Evolutionary conservation across 2,888 invertebrate genomes (phyloP), one percentile per base, ranked within the genome.

Genomic region (Dichetophora obliterata): DNA sequence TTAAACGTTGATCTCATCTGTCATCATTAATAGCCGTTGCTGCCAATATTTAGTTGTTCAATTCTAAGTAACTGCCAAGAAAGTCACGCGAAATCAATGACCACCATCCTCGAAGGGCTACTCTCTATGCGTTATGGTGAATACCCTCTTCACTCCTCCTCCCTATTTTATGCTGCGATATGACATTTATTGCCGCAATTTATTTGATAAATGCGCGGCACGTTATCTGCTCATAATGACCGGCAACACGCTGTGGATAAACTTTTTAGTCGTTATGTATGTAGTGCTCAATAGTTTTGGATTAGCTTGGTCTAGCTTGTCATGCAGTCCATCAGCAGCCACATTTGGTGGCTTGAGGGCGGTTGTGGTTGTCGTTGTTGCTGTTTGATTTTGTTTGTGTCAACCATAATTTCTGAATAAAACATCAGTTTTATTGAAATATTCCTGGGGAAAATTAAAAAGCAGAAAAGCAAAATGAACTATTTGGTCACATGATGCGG

Each of bases 161-260:
- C 31, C 5, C 3, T 31, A 31, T 31, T 31, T 5, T 27, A n/a
- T 63, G 31, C 31, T 31, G 31, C 27, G 9, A 27, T 85, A 80
- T 83, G 86, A 85, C 85, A 86, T 85, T 85, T 86, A 86, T 86
- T 81, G 83, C 83, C 83, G 80, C 85, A 84, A 85, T 85, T 85
- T 85, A 86, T 85, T 86, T 85, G 86, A 86, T 85, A 85, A 85
- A 85, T 85, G 84, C 83, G 19, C 9, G 57, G 34, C 70, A 24
- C 27, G 27, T 66, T 43, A 70, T 70, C 43, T 70, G 27, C 31
- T 50, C 52, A 37, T 57, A 71, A 34, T 57, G 54, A 37, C 71
- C 6, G 34, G 52, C 57, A 48, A 37, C 59, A 48, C 61, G 16
- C 43, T 37, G 43, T 43, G 43, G 43, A 43, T 43, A 43, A 43